phyloP scores from a whole-genome alignment of 2,888 invertebrate species.

The Calliphora vomitoria region DNA sequence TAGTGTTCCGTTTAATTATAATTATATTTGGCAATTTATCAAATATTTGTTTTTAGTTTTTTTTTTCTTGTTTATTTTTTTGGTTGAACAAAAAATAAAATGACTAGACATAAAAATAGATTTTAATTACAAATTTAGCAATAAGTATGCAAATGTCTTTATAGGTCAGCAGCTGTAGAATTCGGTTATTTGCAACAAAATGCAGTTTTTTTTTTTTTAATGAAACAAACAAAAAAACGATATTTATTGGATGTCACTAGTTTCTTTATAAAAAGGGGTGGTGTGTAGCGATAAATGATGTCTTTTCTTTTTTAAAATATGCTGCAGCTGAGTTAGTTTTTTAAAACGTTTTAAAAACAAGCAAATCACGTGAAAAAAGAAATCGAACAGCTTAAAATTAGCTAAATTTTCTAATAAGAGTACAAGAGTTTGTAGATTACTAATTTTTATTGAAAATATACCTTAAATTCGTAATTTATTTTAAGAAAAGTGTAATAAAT shows the following conservation, averaged over 20 bases:
- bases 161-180: conserved; percentile 41
- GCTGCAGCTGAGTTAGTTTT: background rate
- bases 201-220: background rate
- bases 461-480: too few relatives aligned
- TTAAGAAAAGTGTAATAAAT: too few relatives aligned
- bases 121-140: conserved; percentile 52
- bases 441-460: too few relatives aligned
- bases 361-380: too few relatives aligned
- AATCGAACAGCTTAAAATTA: too few relatives aligned
- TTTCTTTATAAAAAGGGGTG: background rate
- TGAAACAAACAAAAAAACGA: background rate
- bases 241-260: background rate
- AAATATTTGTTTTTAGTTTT: conserved; percentile 41
- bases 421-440: too few relatives aligned
- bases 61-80: too few relatives aligned
- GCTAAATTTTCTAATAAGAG: too few relatives aligned
- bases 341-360: too few relatives aligned
- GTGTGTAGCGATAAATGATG: too few relatives aligned
- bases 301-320: too few relatives aligned
- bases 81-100: conserved; percentile 4
- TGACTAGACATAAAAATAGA: conserved; percentile 37
- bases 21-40: conserved; percentile 63
- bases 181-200: background rate
- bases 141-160: conserved; percentile 45
- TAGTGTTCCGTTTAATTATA: conserved; percentile 55